A percentile compares a stretch with the other conserved stretches of the same genome.
Evolutionary conservation across 2,888 invertebrate species (phyloP).

Genomic region (Folsomia manolachei): DNA sequence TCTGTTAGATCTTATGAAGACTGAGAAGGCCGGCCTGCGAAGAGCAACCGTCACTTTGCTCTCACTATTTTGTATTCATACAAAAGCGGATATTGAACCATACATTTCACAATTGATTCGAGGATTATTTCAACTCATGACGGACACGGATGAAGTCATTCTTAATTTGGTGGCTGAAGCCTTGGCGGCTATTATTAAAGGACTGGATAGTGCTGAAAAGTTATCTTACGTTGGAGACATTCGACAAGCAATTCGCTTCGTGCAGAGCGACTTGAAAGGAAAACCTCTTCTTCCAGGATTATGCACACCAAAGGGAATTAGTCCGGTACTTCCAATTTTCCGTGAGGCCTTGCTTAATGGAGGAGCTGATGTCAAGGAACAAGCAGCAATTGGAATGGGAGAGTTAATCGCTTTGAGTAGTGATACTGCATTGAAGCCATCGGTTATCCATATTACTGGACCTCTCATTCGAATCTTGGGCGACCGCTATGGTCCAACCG

Average conservation of each 20-base stretch:
- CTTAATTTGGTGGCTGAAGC: conserved; percentile 88
- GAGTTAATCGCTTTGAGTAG: conserved; percentile 80
- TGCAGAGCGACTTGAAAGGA: conserved; percentile 77
- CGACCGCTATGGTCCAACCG: conserved; percentile 87
- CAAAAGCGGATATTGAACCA: conserved; percentile 79
- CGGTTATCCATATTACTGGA: conserved; percentile 95
- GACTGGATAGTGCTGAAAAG: conserved; percentile 78
- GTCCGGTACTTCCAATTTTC: conserved; percentile 90
- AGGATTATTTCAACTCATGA: conserved; percentile 80
- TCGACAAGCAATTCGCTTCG: conserved; percentile 87
- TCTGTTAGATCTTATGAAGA: conserved; percentile 71
- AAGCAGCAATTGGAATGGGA: conserved; percentile 85
- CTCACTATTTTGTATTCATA: conserved; percentile 84
- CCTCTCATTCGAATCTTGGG: conserved; percentile 96
- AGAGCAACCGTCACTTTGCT: conserved; percentile 82
- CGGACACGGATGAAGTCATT: conserved; percentile 75
- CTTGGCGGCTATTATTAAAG: conserved; percentile 78
- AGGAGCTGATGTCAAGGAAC: conserved; percentile 90
- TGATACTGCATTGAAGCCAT: conserved; percentile 84
- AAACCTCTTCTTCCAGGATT: conserved; percentile 77
- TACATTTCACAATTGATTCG: conserved; percentile 85
- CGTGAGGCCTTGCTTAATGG: conserved; percentile 95
- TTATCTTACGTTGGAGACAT: conserved; percentile 83
- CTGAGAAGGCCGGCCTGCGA: conserved; percentile 64
- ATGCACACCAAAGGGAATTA: conserved; percentile 84